These are phyloP conservation scores for Ochropleura leucogaster DNA, from an alignment of 2,888 invertebrate genomes.

Conservation along the genomic window DNA sequence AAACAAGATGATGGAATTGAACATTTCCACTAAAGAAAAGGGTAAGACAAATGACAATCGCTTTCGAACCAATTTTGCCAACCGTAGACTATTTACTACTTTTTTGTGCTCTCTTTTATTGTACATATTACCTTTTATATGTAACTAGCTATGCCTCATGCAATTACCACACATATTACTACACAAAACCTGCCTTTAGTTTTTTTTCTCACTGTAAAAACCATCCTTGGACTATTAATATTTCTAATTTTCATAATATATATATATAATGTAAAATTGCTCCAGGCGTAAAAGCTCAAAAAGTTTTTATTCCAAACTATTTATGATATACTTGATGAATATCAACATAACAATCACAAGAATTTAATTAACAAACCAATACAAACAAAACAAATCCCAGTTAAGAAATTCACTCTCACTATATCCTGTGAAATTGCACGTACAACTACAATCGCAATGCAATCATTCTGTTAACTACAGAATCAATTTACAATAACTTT, in stretches of 20 bases:
- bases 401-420: background rate
- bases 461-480: background rate
- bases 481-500: slow-evolving; percentile 2
- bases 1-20: background rate
- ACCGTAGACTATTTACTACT: background rate
- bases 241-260: too few relatives aligned
- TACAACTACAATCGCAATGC: slow-evolving; percentile 1
- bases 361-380: background rate
- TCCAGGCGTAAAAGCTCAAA: too few relatives aligned
- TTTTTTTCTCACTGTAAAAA: too few relatives aligned
- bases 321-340: background rate
- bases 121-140: too few relatives aligned
- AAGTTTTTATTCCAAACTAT: background rate
- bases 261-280: too few relatives aligned
- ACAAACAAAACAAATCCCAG: background rate
- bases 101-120: too few relatives aligned
- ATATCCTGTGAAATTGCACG: background rate
- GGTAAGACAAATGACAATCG: background rate
- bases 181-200: too few relatives aligned
- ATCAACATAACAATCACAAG: background rate
- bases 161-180: too few relatives aligned
- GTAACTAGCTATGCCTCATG: too few relatives aligned
- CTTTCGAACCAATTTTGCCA: background rate
- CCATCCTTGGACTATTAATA: too few relatives aligned
- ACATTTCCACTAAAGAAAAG: background rate